phyloP scores from a whole-genome alignment of 2,113 vertebrate species.

The Siniperca chuatsi region DNA sequence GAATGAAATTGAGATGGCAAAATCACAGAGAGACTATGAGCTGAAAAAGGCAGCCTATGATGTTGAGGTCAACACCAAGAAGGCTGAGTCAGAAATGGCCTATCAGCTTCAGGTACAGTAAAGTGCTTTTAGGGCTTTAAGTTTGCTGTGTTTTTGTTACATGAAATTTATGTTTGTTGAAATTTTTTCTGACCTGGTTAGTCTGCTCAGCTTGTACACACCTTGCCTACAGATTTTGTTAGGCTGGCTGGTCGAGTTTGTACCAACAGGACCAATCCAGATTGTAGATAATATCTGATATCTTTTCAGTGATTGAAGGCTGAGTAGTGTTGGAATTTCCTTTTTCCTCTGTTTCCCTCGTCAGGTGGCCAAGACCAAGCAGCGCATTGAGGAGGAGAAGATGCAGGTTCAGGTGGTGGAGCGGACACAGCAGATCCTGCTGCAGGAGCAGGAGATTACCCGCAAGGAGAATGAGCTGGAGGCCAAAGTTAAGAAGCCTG shows the following conservation, averaged over 20 bases:
- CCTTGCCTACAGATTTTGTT: neutral
- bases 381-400: slow-evolving; percentile 93
- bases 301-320: neutral
- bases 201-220: neutral
- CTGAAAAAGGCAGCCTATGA: slow-evolving; percentile 93
- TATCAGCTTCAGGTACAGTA: slow-evolving; percentile 92
- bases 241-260: neutral
- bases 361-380: slow-evolving; percentile 96
- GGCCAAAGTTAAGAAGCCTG: slow-evolving; percentile 90
- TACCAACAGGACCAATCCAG: neutral
- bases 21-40: slow-evolving; percentile 92
- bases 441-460: slow-evolving; percentile 93
- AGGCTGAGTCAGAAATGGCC: slow-evolving; percentile 93
- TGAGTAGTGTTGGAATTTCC: neutral
- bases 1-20: slow-evolving; percentile 96
- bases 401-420: slow-evolving; percentile 95
- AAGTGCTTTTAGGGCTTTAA: neutral
- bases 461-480: slow-evolving; percentile 92
- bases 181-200: neutral
- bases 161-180: neutral
- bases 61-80: slow-evolving; percentile 91
- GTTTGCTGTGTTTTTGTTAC: neutral
- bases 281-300: neutral
- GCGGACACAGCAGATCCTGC: slow-evolving; percentile 90
- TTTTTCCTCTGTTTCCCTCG: neutral